Evolutionary conservation across 1,140 invertebrate genomes (phyloP), one percentile per base, ranked within the genome.

Genomic region (Zaprionus africanus): DNA sequence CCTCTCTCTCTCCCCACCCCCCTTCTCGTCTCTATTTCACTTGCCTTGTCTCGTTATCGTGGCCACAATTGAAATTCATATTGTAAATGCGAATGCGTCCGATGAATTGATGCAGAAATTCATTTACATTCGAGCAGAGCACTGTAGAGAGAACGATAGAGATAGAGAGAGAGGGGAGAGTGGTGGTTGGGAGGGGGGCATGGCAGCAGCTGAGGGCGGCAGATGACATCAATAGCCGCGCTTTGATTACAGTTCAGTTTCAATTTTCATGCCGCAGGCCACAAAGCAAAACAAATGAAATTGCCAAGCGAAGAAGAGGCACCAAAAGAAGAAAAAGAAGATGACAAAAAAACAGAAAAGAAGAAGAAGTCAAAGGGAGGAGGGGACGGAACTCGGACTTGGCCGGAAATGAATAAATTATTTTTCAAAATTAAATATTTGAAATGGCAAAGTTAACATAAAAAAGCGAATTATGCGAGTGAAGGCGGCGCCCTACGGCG

Each of bases 401-500:
- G 41, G 83, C 77, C 83, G 83, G 83, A 86, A 86, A 86, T 86
- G 83, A 86, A 86, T 86, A 86, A 86, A 86, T 88, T 86, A 86
- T 86, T 86, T 86, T 86, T 86, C 68, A 72, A 86, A 86, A 86
- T 86, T 87, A 86, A 86, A 86, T 86, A 86, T 86, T 86, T 86
- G 84, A 86, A 86, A 86, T 88, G 84, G 78, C 84, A 84, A 87
- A 87, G 77, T 82, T 87, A 82, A 75, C 74, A 84, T 76, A 88
- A 81, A 84, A 84, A 81, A 90, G 68, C 81, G 84, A 88, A 90
- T 90, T 90, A 90, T 84, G 81, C 81, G 61, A 71, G 76, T 62
- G n/a, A 38, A 34, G 31, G 19, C 34, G 60, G 51, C 68, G 69
- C 46, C 76, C 66, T 51, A 57, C 76, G 75, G 75, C 78, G 83